Evolutionary conservation across 2,797 vertebrate genomes (phyloP).

Genomic region (Mormyrops boulengeri): DNA sequence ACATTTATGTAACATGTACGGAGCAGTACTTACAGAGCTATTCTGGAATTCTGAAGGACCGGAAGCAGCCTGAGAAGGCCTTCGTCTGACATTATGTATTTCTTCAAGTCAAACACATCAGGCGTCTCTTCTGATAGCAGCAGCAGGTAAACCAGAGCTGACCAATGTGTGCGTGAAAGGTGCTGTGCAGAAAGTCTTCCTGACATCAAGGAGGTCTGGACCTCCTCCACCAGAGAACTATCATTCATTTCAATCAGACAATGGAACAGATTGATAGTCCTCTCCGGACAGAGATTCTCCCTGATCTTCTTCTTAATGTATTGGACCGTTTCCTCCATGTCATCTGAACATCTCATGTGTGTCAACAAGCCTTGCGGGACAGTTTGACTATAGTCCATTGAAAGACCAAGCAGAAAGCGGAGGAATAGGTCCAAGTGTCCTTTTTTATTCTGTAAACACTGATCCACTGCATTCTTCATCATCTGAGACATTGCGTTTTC

Average conservation of each 20-base stretch:
- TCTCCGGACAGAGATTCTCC: slow-evolving; percentile 3
- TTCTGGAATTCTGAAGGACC: background rate
- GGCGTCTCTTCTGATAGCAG: background rate
- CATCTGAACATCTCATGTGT: background rate
- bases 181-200: background rate
- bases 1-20: background rate
- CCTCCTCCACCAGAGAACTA: background rate
- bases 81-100: slow-evolving; percentile 9
- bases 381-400: slow-evolving; percentile 2
- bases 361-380: background rate
- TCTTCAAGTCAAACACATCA: slow-evolving; percentile 14
- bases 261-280: slow-evolving; percentile 8
- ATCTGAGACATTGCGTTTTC: slow-evolving; percentile 24
- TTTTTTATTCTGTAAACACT: slow-evolving; percentile 27
- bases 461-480: slow-evolving; percentile 31
- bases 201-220: background rate
- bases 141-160: slow-evolving; percentile 3
- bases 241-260: slow-evolving; percentile 11
- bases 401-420: slow-evolving; percentile 33
- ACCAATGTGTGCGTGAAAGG: slow-evolving; percentile 3
- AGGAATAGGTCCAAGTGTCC: slow-evolving; percentile 38
- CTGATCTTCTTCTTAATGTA: slow-evolving; percentile 13
- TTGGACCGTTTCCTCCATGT: background rate
- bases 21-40: background rate
- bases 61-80: background rate